Conservation (phyloP, 1,140 invertebrate genomes). For the Diachasmimorpha longicaudata region DNA sequence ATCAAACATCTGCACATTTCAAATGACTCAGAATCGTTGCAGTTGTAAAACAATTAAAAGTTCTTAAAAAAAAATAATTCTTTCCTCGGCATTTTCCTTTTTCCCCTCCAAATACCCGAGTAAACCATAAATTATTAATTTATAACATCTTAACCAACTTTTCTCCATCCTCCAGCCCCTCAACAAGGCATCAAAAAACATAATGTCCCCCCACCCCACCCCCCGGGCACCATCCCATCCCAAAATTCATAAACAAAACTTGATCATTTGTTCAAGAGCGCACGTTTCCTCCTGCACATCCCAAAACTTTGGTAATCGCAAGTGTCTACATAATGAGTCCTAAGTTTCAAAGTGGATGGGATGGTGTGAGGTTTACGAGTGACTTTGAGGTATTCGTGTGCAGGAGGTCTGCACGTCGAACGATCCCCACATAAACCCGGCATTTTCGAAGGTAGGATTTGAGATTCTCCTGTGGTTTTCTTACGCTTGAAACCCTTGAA, state of each 20-base stretch:
- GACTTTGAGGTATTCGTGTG: not conserved
- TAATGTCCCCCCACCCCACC: not conserved
- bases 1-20: too few relatives aligned
- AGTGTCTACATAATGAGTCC: not conserved
- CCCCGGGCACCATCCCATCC: too few relatives aligned
- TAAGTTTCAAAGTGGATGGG: not conserved
- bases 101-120: too few relatives aligned
- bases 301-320: not conserved
- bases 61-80: too few relatives aligned
- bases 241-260: not conserved
- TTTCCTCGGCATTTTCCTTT: too few relatives aligned
- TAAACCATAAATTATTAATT: too few relatives aligned
- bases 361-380: not conserved
- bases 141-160: too few relatives aligned
- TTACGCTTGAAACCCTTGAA: not conserved
- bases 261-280: not conserved
- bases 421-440: not conserved
- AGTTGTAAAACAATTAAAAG: too few relatives aligned
- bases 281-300: not conserved
- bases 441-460: not conserved
- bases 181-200: not conserved
- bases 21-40: too few relatives aligned
- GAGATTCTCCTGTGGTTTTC: constrained; percentile 6
- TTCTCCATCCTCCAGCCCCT: too few relatives aligned
- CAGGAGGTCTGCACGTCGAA: not conserved